Conservation (phyloP, 2,797 vertebrate genomes). For the Pempheris klunzingeri region DNA sequence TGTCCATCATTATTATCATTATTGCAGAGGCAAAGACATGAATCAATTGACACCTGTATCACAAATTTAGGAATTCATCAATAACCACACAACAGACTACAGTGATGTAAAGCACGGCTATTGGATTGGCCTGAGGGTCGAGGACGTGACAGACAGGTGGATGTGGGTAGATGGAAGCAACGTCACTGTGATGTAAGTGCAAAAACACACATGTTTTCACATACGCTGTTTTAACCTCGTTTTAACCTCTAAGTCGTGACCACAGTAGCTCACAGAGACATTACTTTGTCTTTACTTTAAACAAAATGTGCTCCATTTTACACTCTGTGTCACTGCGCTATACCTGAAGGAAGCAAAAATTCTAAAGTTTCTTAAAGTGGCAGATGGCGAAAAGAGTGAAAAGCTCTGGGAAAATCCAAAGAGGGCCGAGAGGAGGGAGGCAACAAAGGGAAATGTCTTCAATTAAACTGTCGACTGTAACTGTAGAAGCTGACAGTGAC, state of each 20-base stretch:
- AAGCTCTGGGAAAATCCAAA: background rate
- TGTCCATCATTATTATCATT: background rate
- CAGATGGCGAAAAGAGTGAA: background rate
- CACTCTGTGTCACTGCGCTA: background rate
- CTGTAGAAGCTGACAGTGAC: background rate
- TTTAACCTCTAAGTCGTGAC: background rate
- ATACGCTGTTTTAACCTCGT: accelerated
- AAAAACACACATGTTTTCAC: background rate
- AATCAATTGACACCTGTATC: background rate
- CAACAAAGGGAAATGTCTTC: background rate
- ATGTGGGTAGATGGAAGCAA: constrained; percentile 62
- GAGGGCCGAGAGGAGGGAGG: background rate
- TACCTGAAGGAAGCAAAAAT: background rate
- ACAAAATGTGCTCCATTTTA: background rate
- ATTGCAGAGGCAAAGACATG: background rate
- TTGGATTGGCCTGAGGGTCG: constrained; percentile 75
- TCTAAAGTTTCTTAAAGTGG: accelerated
- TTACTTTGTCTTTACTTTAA: background rate
- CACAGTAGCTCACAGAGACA: background rate
- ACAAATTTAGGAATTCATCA: constrained; percentile 77
- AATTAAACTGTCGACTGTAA: too few species aligned
- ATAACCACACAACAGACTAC: constrained; percentile 34
- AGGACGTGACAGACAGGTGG: background rate
- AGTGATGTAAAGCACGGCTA: constrained; percentile 31
- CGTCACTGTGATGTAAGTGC: constrained; percentile 41